Conservation (phyloP, 2,797 vertebrate genomes). For the Vultur gryphus region DNA sequence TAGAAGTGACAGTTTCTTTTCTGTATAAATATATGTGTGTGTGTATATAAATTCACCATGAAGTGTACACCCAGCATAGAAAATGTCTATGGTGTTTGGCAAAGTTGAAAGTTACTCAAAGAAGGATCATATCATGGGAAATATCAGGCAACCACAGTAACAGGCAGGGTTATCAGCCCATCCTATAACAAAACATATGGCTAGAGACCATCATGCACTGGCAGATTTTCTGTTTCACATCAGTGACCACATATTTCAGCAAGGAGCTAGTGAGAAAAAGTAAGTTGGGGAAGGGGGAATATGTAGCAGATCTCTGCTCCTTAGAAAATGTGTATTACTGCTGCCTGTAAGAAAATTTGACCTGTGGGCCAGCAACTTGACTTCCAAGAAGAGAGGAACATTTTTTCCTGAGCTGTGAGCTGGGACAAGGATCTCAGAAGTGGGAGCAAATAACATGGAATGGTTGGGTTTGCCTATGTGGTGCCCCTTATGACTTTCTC, state of each 20-base stretch:
- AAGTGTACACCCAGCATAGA: not conserved
- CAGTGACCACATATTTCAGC: not conserved
- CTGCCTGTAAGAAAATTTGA: not conserved
- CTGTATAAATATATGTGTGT: not conserved
- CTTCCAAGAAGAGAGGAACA: not conserved
- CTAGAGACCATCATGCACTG: not conserved
- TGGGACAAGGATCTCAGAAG: not conserved
- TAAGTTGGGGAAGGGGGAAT: not conserved
- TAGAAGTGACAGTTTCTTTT: conserved; percentile 40
- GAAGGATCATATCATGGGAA: not conserved
- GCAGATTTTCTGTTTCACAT: not conserved
- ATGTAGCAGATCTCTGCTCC: not conserved
- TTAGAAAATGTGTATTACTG: not conserved
- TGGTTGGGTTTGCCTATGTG: not conserved
- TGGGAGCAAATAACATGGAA: not conserved
- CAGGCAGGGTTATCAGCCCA: not conserved
- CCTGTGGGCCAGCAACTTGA: not conserved
- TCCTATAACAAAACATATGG: not conserved
- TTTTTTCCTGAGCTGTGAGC: not conserved
- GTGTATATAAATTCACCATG: not conserved
- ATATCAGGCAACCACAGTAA: not conserved
- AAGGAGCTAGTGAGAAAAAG: not conserved
- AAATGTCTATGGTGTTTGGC: not conserved
- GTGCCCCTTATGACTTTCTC: not conserved
- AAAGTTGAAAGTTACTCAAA: not conserved